Conservation (phyloP, 2,113 vertebrate species). For the Coptodon rendalli region DNA sequence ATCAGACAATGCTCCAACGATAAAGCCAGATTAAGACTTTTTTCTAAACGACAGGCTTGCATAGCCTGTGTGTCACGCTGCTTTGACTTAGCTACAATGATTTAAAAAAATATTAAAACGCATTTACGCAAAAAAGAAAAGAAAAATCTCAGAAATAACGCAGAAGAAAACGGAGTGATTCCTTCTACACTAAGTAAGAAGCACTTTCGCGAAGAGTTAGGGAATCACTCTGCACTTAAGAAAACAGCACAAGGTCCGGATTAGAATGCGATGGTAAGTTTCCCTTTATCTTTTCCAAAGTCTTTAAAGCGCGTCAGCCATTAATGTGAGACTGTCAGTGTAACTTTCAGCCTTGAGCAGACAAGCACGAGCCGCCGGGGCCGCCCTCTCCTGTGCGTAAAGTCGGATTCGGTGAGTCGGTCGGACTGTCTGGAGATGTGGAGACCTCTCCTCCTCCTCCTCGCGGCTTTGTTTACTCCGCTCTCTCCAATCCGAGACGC, state of each 20-base stretch:
- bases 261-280: constrained; percentile 24
- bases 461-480: constrained; percentile 71
- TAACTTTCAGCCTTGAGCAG: constrained; percentile 47
- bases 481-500: constrained; percentile 67
- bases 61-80: not conserved
- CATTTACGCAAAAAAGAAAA: not conserved
- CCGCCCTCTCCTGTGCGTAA: constrained; percentile 61
- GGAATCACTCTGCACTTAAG: not conserved
- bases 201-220: constrained; percentile 3
- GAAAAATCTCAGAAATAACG: not conserved
- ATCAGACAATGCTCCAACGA: not conserved
- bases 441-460: constrained; percentile 68
- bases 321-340: constrained; percentile 46
- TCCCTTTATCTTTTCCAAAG: constrained; percentile 30
- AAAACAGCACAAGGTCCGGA: constrained; percentile 30
- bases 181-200: not conserved
- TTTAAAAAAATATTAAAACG: not conserved
- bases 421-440: constrained; percentile 73
- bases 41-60: not conserved
- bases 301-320: constrained; percentile 41
- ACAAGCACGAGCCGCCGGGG: constrained; percentile 42
- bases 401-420: constrained; percentile 51
- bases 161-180: not conserved
- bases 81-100: not conserved
- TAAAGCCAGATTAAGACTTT: not conserved